These are phyloP conservation scores for Rhizoglyphus robini DNA, from an alignment of 1,140 invertebrate species.

Conservation along the genomic window DNA sequence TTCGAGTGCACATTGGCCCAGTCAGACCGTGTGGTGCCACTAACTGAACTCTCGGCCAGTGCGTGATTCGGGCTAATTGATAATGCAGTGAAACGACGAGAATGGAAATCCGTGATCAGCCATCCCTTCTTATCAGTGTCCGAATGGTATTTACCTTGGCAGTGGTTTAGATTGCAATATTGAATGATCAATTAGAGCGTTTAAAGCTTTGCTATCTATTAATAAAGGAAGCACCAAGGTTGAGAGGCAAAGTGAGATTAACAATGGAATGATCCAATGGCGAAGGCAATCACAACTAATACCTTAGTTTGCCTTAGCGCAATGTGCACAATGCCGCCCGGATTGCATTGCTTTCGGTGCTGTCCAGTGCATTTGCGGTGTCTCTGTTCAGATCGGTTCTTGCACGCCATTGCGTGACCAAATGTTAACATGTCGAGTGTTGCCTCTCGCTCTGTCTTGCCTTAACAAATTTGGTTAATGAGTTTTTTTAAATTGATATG, in stretches of 20 bases:
- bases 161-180: too few relatives aligned
- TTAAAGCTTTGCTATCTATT: neutral
- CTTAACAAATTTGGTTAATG: constrained; percentile 5
- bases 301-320: too few relatives aligned
- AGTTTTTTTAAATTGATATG: constrained; percentile 14
- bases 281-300: too few relatives aligned
- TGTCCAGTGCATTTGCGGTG: too few relatives aligned
- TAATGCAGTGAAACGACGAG: neutral
- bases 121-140: too few relatives aligned
- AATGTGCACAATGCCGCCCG: too few relatives aligned
- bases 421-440: neutral
- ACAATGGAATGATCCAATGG: neutral
- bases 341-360: too few relatives aligned
- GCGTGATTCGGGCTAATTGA: constrained; percentile 6
- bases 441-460: neutral
- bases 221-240: neutral
- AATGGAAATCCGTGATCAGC: neutral
- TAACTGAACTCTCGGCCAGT: too few relatives aligned
- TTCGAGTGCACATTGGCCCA: too few relatives aligned
- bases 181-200: constrained; percentile 10
- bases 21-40: too few relatives aligned
- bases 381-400: too few relatives aligned
- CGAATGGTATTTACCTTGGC: too few relatives aligned
- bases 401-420: constrained; percentile 13
- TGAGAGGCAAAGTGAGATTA: neutral